phyloP scores from a whole-genome alignment of 2,888 invertebrate genomes.

The Orchesella flavescens region DNA sequence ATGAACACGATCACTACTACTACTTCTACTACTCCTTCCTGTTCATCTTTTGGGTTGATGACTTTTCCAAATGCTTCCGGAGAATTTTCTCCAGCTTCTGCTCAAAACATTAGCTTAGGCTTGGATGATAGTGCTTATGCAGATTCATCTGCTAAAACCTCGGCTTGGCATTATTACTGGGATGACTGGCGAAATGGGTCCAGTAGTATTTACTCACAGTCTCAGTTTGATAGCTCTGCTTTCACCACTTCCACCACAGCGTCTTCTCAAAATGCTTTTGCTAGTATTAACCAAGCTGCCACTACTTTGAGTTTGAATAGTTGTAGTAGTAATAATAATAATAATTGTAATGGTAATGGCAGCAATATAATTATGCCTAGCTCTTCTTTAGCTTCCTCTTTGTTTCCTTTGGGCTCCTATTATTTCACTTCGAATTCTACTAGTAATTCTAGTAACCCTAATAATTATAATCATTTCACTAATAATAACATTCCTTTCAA shows the following conservation, averaged over 20 bases:
- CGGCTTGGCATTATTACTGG: constrained; percentile 39
- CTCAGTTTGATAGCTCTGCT: constrained; percentile 60
- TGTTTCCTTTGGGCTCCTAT: constrained; percentile 7
- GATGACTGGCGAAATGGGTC: constrained; percentile 34
- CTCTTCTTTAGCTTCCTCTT: constrained; percentile 7
- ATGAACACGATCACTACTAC: background rate
- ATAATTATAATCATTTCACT: background rate
- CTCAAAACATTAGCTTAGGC: constrained; percentile 2
- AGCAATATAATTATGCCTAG: background rate
- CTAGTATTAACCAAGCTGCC: constrained; percentile 1
- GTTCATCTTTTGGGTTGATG: background rate
- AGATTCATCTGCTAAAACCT: constrained; percentile 25
- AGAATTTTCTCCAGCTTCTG: background rate
- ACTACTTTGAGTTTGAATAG: background rate
- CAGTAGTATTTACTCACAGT: constrained; percentile 44
- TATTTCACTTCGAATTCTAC: background rate
- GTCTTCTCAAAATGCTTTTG: background rate
- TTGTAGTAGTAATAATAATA: constrained; percentile 6
- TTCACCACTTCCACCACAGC: constrained; percentile 24
- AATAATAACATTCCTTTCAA: constrained; percentile 47
- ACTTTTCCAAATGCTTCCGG: background rate
- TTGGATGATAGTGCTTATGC: constrained; percentile 6
- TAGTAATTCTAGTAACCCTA: constrained; percentile 3
- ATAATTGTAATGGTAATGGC: background rate
- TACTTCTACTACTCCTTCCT: background rate